A percentile compares a stretch with the other conserved stretches of the same genome.
Evolutionary conservation across 2,113 vertebrate species (phyloP).

Genomic region (Megaceryle maxima): DNA sequence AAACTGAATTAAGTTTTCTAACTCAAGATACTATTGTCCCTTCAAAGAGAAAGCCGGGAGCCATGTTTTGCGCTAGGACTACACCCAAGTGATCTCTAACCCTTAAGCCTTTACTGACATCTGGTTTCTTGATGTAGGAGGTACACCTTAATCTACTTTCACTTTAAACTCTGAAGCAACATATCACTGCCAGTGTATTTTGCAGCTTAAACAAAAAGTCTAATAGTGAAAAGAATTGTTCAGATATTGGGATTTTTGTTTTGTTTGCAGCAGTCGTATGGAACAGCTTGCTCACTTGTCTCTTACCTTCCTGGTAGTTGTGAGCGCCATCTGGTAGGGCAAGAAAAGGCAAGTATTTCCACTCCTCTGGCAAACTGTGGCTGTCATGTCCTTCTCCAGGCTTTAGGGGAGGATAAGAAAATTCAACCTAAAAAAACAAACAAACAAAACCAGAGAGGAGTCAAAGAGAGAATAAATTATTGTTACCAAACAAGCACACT

Average conservation of each 20-base stretch:
- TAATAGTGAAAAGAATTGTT: neutral
- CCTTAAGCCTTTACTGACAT: neutral
- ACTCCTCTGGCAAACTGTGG: conserved; percentile 88
- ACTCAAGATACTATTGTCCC: neutral
- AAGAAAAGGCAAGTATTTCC: conserved; percentile 96
- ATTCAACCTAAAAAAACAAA: conserved; percentile 90
- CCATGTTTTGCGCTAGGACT: neutral
- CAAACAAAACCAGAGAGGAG: neutral
- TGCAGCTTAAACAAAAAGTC: neutral
- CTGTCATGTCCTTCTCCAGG: conserved; percentile 89
- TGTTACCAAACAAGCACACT: neutral
- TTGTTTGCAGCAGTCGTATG: neutral
- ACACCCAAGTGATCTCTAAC: neutral
- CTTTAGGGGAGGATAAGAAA: conserved; percentile 92
- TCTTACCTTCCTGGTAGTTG: conserved; percentile 95
- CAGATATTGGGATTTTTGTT: neutral
- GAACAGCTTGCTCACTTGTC: neutral
- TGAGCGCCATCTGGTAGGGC: conserved; percentile 94
- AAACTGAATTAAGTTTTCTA: neutral
- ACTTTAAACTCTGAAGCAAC: neutral
- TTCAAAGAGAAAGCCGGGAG: neutral
- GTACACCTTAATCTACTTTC: neutral
- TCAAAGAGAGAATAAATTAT: neutral
- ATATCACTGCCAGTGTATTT: neutral
- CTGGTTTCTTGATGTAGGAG: neutral